Evolutionary conservation across 2,888 invertebrate genomes (phyloP), one percentile per base, ranked within the genome.

Genomic region (Agrotis exclamationis): DNA sequence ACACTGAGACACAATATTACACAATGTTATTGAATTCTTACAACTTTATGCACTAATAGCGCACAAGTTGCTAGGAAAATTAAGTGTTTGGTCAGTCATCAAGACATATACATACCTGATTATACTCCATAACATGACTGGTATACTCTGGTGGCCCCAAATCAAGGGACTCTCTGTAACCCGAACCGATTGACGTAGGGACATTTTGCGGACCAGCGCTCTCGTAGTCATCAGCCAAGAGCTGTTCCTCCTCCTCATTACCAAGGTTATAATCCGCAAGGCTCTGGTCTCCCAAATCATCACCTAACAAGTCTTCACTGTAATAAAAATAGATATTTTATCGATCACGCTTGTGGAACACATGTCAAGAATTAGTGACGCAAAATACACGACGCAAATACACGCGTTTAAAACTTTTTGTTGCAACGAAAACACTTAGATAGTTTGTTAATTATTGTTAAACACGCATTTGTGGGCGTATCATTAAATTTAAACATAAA

Each of bases 291-390:
- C 95, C 96, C 86, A 95, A 92, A 90, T 96, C 96, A 78, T 96
- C 96, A 70, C 92, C 95, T 82, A 96, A 89, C 84, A 96, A 93
- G 84, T 96, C 96, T 87, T 96, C 96, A 91, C 96, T 96, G 93
- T 14, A 92, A 93, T 84, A 80, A 88, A 89, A 82, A 81, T 70
- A 80, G 66, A 80, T 73, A 67, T 54, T 70, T 72, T 82, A 82
- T 80, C 71, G 80, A 84, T 82, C 69, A 74, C 33, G 67, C 18
- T 76, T 82, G 47, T 71, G 22, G 73, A 74, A 83, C 83, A 83
- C 85, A 83, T 81, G 81, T 70, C 71, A 69, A 22, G 24, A 51
- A 69, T 16, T 48, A 70, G 45, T 70, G 76, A 80, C 83, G 76
- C 81, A 76, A 56, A 64, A 63, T 65, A 60, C 22, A 73, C 47